These are phyloP conservation scores for Neuroterus valhalla DNA, from an alignment of 1,140 invertebrate genomes.

Conservation along the genomic window DNA sequence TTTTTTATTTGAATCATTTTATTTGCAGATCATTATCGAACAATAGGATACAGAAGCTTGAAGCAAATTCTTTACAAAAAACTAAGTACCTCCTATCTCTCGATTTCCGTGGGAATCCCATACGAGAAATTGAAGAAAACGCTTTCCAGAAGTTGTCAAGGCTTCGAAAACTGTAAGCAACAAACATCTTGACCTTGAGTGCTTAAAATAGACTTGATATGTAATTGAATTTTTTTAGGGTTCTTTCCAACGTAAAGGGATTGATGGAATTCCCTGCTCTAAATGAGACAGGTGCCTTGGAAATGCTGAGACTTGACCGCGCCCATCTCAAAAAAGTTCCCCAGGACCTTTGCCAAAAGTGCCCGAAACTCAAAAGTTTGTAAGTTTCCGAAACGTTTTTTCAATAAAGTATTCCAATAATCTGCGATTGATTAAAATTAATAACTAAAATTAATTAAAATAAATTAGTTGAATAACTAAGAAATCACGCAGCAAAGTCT, in stretches of 20 bases:
- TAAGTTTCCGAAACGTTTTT: conserved; percentile 77
- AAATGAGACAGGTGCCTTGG: conserved; percentile 85
- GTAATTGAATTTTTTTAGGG: conserved; percentile 75
- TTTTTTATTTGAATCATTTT: conserved; percentile 22
- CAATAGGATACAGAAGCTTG: conserved; percentile 81
- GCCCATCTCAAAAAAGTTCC: conserved; percentile 84
- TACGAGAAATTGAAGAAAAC: conserved; percentile 79
- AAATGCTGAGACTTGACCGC: conserved; percentile 88
- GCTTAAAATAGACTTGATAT: neutral
- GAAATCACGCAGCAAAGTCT: too few species aligned
- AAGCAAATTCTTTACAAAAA: conserved; percentile 78
- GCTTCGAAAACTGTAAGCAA: conserved; percentile 84
- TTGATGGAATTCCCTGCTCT: conserved; percentile 88
- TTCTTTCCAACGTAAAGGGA: conserved; percentile 88
- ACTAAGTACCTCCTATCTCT: conserved; percentile 78
- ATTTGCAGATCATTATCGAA: conserved; percentile 80
- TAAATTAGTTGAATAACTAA: neutral
- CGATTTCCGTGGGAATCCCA: conserved; percentile 83
- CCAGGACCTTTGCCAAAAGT: conserved; percentile 83
- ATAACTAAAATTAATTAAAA: too few species aligned
- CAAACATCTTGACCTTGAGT: conserved; percentile 30
- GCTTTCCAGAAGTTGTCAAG: conserved; percentile 81
- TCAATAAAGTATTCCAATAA: neutral
- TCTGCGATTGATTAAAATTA: neutral
- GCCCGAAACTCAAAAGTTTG: conserved; percentile 89